A percentile compares a stretch with the other conserved stretches of the same genome.
phyloP scores from a whole-genome alignment of 2,888 invertebrate genomes.

The Trichogramma evanescens region DNA sequence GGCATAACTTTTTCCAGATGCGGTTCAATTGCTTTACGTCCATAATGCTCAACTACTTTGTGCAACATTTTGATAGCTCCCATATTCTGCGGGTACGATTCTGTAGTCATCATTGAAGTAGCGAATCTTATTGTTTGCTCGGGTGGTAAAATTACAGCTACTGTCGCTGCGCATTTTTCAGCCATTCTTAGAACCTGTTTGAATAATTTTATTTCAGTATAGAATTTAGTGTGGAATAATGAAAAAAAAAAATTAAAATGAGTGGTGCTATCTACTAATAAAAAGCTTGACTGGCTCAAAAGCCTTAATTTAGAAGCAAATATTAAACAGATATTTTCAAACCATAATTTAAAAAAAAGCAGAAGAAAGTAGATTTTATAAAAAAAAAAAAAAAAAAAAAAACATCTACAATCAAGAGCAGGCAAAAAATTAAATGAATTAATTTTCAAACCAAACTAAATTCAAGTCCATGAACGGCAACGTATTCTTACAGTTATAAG shows the following conservation, averaged over 20 bases:
- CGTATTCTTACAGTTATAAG: no score
- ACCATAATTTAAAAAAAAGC: no score
- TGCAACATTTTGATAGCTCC: constrained; percentile 89
- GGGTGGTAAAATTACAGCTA: constrained; percentile 76
- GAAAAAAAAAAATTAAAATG: no score
- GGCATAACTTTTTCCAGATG: constrained; percentile 78
- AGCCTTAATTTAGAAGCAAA: no score
- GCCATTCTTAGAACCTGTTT: constrained; percentile 71
- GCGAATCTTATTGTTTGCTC: constrained; percentile 69
- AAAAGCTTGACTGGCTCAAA: no score
- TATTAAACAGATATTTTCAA: no score
- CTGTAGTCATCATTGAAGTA: constrained; percentile 80
- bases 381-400: not conserved
- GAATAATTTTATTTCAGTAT: not conserved
- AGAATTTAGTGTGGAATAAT: not conserved
- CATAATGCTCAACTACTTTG: constrained; percentile 72
- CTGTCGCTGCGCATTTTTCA: constrained; percentile 71
- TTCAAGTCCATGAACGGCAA: no score
- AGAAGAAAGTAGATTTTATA: not conserved
- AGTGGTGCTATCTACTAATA: no score
- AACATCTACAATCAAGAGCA: not conserved
- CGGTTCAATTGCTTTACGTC: constrained; percentile 64
- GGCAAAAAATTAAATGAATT: not conserved
- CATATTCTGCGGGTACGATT: constrained; percentile 78
- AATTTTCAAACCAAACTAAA: not conserved